Evolutionary conservation across 2,113 vertebrate species (phyloP).

Genomic region (Tupaia chinensis): DNA sequence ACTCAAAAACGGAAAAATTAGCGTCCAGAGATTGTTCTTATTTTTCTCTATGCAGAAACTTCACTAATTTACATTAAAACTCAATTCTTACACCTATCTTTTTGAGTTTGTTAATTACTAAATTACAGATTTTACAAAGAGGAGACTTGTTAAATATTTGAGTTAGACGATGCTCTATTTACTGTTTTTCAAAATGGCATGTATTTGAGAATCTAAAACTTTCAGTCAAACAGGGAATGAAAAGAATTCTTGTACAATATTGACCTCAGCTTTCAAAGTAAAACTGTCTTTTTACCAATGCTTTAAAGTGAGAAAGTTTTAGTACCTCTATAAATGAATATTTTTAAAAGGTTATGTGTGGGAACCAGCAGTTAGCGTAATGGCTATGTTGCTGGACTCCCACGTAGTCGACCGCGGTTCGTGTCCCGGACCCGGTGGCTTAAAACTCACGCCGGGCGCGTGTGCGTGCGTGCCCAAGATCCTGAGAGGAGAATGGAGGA

Average conservation of each 20-base stretch:
- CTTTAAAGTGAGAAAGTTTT: constrained; percentile 53
- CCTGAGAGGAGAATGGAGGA: too few species aligned
- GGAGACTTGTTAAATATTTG: constrained; percentile 1
- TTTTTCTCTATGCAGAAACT: constrained; percentile 15
- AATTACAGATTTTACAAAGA: constrained; percentile 48
- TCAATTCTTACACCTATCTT: background rate
- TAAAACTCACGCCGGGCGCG: too few species aligned
- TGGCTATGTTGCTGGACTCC: too few species aligned
- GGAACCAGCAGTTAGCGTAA: too few species aligned
- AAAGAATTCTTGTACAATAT: constrained; percentile 30
- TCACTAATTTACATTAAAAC: constrained; percentile 40
- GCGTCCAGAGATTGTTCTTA: background rate
- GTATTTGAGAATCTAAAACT: constrained; percentile 63
- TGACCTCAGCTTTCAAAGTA: constrained; percentile 15
- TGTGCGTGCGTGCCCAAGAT: too few species aligned
- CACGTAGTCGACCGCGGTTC: too few species aligned
- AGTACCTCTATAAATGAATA: constrained; percentile 21
- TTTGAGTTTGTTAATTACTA: background rate
- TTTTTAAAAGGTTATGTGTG: constrained; percentile 28
- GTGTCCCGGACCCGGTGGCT: too few species aligned
- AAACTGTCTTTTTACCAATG: constrained; percentile 20
- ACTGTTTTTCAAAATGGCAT: constrained; percentile 34
- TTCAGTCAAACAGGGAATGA: constrained; percentile 45
- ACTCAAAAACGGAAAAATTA: background rate
- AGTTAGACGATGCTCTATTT: constrained; percentile 40